A percentile compares a stretch with the other conserved stretches of the same genome.
Evolutionary conservation across 2,113 vertebrate species (phyloP).

Genomic region (Engystomops pustulosus): DNA sequence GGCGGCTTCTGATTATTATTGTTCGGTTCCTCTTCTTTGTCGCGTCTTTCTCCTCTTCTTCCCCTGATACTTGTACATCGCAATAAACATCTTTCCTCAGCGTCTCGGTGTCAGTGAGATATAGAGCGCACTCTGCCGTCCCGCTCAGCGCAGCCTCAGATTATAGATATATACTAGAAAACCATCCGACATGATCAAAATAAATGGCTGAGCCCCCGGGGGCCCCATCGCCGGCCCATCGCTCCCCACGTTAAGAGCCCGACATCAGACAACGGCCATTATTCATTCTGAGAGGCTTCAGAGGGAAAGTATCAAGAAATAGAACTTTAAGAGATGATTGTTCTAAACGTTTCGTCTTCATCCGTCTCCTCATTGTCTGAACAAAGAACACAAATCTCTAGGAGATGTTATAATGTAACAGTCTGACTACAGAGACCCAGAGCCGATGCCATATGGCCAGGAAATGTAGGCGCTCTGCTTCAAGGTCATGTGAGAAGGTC

Average conservation of each 20-base stretch:
- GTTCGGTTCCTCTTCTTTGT: slow-evolving; percentile 8
- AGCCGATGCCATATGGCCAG: no score
- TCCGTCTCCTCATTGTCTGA: no score
- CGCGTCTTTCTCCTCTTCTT: slow-evolving; percentile 15
- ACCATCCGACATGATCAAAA: slow-evolving; percentile 37
- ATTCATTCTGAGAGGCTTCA: slow-evolving; percentile 4
- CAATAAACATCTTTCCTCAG: slow-evolving; percentile 36
- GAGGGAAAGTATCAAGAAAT: neutral
- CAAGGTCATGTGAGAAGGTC: no score
- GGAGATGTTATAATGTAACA: neutral
- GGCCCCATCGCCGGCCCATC: neutral
- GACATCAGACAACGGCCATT: neutral
- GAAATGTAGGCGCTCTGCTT: no score
- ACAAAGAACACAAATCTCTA: neutral
- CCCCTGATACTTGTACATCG: slow-evolving; percentile 50
- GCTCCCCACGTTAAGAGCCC: neutral
- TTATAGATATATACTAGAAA: slow-evolving; percentile 24
- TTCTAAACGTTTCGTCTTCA: no score
- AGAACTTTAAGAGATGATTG: neutral
- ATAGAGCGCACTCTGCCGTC: neutral
- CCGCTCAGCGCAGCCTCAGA: neutral
- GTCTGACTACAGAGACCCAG: no score
- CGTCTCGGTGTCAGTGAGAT: slow-evolving; percentile 30
- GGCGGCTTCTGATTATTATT: neutral
- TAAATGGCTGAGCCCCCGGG: slow-evolving; percentile 19